Percentiles rank a stretch among this genome's conserved stretches.
phyloP scores from a whole-genome alignment of 2,797 vertebrate species.

The Anguilla obscura region DNA sequence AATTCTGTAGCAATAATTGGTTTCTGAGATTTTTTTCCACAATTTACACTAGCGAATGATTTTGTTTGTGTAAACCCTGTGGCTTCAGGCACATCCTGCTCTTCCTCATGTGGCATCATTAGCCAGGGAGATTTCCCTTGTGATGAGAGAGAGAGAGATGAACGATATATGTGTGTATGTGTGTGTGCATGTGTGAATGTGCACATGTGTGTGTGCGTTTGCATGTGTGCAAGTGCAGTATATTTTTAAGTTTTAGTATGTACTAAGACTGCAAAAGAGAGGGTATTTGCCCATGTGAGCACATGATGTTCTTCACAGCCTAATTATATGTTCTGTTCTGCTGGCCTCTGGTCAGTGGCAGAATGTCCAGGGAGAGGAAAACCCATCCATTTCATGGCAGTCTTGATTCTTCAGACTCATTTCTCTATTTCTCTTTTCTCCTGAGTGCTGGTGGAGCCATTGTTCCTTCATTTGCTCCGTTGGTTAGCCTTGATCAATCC shows the following conservation, averaged over 20 bases:
- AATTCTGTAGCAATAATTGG: not conserved
- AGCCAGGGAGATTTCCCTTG: conserved; percentile 54
- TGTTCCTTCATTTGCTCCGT: conserved; percentile 40
- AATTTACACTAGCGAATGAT: conserved; percentile 31
- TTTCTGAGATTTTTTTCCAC: conserved; percentile 7
- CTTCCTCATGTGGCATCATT: conserved; percentile 69
- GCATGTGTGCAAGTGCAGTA: not conserved
- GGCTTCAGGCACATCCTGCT: conserved; percentile 56
- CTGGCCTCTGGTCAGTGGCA: conserved; percentile 36
- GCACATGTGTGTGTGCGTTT: not conserved
- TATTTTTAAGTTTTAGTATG: not conserved
- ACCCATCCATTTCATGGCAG: not conserved
- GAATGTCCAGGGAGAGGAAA: conserved; percentile 35
- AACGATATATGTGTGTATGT: not conserved
- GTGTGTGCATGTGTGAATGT: not conserved
- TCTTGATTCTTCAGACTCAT: conserved; percentile 35
- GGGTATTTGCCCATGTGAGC: not conserved
- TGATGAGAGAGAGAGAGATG: conserved; percentile 39
- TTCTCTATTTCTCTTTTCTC: conserved; percentile 46
- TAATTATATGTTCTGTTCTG: conserved; percentile 46
- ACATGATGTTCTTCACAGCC: conserved; percentile 3
- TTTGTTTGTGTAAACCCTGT: conserved; percentile 50
- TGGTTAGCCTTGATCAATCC: conserved; percentile 56
- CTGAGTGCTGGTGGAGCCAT: conserved; percentile 38
- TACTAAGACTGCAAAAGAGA: not conserved